Conservation (phyloP, 2,113 vertebrate species). For the Charina bottae region DNA sequence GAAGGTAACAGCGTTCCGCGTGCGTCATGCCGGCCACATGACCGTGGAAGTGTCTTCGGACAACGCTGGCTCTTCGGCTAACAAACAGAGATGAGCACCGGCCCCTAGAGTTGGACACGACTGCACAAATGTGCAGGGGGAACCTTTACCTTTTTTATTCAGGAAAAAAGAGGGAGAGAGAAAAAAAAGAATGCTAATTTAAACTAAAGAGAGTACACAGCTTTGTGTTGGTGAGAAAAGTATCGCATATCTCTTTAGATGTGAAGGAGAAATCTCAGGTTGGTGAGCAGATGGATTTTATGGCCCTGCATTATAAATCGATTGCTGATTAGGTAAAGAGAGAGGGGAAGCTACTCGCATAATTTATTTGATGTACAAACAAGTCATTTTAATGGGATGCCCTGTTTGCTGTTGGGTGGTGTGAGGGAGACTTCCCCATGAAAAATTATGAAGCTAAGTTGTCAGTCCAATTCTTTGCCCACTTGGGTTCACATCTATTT, state of each 20-base stretch:
- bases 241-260: not conserved
- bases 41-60: no score
- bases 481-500: not conserved
- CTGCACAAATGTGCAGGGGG: no score
- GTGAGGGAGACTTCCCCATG: not conserved
- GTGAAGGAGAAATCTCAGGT: not conserved
- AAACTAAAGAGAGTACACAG: not conserved
- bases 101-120: no score
- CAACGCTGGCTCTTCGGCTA: no score
- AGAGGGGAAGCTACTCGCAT: not conserved
- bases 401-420: not conserved
- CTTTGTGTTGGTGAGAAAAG: no score
- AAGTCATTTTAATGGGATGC: not conserved
- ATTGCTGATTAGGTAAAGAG: slow-evolving; percentile 16
- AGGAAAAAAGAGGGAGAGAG: not conserved
- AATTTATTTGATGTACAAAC: not conserved
- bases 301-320: slow-evolving; percentile 18
- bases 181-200: not conserved
- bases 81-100: no score
- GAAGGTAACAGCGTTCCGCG: no score
- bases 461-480: not conserved
- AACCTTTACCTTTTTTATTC: no score
- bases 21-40: no score
- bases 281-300: slow-evolving; percentile 23
- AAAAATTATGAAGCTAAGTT: not conserved